Evolutionary conservation across 2,797 vertebrate genomes (phyloP).

Genomic region (Syngnathus acus): DNA sequence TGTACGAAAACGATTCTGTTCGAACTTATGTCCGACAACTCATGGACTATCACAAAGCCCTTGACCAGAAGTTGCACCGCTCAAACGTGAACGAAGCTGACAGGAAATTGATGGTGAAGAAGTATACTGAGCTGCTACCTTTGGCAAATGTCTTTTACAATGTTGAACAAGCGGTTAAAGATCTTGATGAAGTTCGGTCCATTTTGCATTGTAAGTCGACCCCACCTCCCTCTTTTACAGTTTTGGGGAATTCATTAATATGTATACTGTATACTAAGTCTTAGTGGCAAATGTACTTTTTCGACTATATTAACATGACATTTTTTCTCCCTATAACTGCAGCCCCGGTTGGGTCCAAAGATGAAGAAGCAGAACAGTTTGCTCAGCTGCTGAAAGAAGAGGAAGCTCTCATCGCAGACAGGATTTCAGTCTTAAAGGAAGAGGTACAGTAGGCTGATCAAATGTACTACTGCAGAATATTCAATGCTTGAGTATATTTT

Average conservation of each 20-base stretch:
- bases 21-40: conserved; percentile 71
- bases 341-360: conserved; percentile 49
- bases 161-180: conserved; percentile 60
- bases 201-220: conserved; percentile 69
- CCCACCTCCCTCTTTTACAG: not conserved
- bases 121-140: conserved; percentile 63
- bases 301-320: not conserved
- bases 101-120: conserved; percentile 55
- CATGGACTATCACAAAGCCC: conserved; percentile 61
- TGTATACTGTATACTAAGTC: too few species aligned
- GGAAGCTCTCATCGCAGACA: conserved; percentile 64
- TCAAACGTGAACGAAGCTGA: conserved; percentile 63
- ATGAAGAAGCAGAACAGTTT: conserved; percentile 74
- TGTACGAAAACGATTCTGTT: conserved; percentile 66
- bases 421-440: conserved; percentile 61
- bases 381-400: conserved; percentile 79
- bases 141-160: conserved; percentile 58
- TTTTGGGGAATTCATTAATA: not conserved
- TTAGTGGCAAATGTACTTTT: too few species aligned
- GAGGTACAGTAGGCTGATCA: conserved; percentile 58
- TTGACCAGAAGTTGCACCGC: conserved; percentile 55
- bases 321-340: not conserved
- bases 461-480: not conserved
- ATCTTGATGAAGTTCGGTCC: conserved; percentile 72
- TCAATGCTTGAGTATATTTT: not conserved